Conservation (phyloP, 2,113 vertebrate genomes). For the Chlamydotis undulata region DNA sequence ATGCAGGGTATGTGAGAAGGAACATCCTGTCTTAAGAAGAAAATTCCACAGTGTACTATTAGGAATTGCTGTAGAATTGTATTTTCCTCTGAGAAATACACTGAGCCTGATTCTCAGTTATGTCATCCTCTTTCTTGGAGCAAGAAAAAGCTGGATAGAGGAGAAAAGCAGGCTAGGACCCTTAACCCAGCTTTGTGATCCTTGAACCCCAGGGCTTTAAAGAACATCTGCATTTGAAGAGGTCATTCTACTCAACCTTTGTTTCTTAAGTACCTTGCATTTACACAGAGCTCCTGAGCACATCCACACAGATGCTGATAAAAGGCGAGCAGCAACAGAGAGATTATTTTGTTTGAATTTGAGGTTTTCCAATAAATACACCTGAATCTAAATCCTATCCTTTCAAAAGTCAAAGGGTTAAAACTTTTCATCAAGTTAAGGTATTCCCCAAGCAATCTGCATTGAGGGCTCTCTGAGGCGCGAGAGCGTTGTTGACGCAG, state of each 20-base stretch:
- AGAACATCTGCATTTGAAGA: slow-evolving; percentile 30
- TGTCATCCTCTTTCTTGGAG: not conserved
- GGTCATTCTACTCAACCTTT: not conserved
- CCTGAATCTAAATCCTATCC: not conserved
- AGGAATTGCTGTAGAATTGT: not conserved
- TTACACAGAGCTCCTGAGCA: not conserved
- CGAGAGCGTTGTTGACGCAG: slow-evolving; percentile 4
- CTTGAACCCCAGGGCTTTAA: not conserved
- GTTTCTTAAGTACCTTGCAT: not conserved
- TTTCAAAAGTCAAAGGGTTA: slow-evolving; percentile 54
- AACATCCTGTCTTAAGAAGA: not conserved
- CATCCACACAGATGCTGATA: not conserved
- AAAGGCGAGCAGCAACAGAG: not conserved
- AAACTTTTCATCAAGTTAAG: slow-evolving; percentile 2
- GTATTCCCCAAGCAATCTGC: slow-evolving; percentile 1
- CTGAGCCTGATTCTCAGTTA: not conserved
- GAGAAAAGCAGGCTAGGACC: not conserved
- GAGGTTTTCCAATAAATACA: slow-evolving; percentile 18
- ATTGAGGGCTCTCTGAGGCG: not conserved
- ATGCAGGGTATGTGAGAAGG: not conserved
- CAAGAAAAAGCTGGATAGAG: not conserved
- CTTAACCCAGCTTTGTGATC: slow-evolving; percentile 28
- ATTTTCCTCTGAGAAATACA: not conserved
- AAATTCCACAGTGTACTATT: not conserved
- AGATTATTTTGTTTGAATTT: slow-evolving; percentile 36